Evolutionary conservation across 2,113 vertebrate species (phyloP).

Genomic region (Leuciscus idus): DNA sequence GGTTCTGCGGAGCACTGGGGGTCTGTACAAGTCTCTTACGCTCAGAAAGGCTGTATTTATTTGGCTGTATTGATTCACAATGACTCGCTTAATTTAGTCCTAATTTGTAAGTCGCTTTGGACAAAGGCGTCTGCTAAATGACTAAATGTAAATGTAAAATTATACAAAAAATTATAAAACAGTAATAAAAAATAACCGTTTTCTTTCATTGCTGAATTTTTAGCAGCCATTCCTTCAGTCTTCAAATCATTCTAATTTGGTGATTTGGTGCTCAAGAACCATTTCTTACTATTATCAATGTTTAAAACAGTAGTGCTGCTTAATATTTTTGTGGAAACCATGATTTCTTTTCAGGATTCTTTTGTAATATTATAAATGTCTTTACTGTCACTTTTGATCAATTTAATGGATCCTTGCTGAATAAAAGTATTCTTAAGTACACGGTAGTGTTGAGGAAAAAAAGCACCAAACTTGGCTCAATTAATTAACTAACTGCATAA

Average conservation of each 20-base stretch:
- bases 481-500: neutral
- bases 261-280: neutral
- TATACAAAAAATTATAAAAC: neutral
- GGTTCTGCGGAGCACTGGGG: neutral
- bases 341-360: neutral
- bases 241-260: neutral
- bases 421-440: neutral
- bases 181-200: too few relatives aligned
- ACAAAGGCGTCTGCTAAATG: too few relatives aligned
- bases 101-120: too few relatives aligned
- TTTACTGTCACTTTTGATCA: neutral
- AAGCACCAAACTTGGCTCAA: neutral
- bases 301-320: neutral
- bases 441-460: neutral
- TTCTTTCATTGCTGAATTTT: too few relatives aligned
- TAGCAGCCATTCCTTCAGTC: too few relatives aligned
- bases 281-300: neutral
- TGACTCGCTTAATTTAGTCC: too few relatives aligned
- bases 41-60: neutral
- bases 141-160: too few relatives aligned
- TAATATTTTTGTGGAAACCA: neutral
- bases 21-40: neutral
- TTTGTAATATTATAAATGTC: neutral
- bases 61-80: too few relatives aligned
- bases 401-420: neutral